Conservation (phyloP, 1,140 invertebrate genomes). For the Agrypnia vestita region DNA sequence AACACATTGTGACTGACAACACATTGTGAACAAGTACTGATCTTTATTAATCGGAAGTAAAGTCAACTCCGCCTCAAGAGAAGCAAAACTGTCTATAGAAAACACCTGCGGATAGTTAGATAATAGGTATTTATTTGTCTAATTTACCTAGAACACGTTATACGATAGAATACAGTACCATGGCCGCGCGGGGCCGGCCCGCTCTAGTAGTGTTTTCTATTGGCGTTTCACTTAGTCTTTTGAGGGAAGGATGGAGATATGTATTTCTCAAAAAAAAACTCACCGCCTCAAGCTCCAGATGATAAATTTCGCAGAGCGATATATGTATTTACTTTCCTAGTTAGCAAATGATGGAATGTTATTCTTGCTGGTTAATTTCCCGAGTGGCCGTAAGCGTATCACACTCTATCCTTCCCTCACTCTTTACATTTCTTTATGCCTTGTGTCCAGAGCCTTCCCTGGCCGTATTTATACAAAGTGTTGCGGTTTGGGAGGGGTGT, state of each 20-base stretch:
- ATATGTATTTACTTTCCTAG: slow-evolving; percentile 7
- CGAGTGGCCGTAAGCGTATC: slow-evolving; percentile 1
- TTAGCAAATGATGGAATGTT: slow-evolving; percentile 1
- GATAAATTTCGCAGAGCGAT: background rate
- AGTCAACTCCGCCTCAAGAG: slow-evolving; percentile 45
- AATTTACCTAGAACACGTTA: slow-evolving; percentile 6
- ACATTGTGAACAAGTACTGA: background rate
- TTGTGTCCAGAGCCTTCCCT: background rate
- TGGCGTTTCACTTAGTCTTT: slow-evolving; percentile 43
- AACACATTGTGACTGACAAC: too few relatives aligned
- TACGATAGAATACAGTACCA: slow-evolving; percentile 47
- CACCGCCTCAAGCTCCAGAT: slow-evolving; percentile 45
- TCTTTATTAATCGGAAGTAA: slow-evolving; percentile 26
- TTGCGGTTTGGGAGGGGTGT: background rate
- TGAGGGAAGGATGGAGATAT: slow-evolving; percentile 60
- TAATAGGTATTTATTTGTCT: background rate
- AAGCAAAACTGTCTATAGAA: slow-evolving; percentile 58
- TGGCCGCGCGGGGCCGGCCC: too few relatives aligned
- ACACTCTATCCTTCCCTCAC: slow-evolving; percentile 57
- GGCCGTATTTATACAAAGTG: background rate
- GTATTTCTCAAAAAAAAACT: slow-evolving; percentile 51
- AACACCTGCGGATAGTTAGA: slow-evolving; percentile 22
- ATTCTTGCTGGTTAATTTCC: background rate
- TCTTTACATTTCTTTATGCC: background rate
- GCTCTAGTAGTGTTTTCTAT: slow-evolving; percentile 57